Conservation (phyloP, 1,140 invertebrate genomes). For the Dreissena rostriformis region DNA sequence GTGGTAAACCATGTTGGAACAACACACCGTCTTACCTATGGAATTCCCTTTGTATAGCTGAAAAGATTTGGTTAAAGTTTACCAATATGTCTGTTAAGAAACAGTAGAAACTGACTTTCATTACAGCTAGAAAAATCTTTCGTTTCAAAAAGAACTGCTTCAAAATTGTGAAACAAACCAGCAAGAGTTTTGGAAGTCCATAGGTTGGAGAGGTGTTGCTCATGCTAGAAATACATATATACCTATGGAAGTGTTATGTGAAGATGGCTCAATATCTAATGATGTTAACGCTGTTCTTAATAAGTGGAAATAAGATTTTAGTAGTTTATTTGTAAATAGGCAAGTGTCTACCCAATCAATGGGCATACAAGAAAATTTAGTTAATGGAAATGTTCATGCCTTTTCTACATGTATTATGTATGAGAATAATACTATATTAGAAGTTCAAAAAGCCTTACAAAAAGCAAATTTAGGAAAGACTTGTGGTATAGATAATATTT, state of each 20-base stretch:
- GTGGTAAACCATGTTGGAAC: constrained; percentile 4
- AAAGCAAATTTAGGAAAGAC: background rate
- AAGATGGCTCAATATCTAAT: constrained; percentile 1
- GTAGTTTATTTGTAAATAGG: background rate
- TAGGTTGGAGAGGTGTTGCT: constrained; percentile 8
- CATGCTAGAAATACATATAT: background rate
- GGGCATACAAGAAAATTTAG: background rate
- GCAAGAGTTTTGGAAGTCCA: constrained; percentile 14
- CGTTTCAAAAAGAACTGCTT: background rate
- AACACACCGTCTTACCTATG: background rate
- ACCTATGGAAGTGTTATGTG: constrained; percentile 5
- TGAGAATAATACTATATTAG: background rate
- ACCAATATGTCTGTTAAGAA: background rate
- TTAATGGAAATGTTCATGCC: background rate
- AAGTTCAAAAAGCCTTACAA: background rate
- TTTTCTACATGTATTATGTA: background rate
- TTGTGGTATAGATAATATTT: constrained; percentile 3
- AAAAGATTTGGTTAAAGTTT: constrained; percentile 19
- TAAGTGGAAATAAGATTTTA: constrained; percentile 20
- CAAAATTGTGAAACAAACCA: constrained; percentile 7
- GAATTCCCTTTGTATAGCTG: background rate
- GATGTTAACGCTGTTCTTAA: background rate
- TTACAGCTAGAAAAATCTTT: constrained; percentile 10
- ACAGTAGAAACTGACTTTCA: background rate
- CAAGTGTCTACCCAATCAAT: too few species aligned